phyloP scores from a whole-genome alignment of 2,888 invertebrate genomes.

The Tanypteryx hageni region DNA sequence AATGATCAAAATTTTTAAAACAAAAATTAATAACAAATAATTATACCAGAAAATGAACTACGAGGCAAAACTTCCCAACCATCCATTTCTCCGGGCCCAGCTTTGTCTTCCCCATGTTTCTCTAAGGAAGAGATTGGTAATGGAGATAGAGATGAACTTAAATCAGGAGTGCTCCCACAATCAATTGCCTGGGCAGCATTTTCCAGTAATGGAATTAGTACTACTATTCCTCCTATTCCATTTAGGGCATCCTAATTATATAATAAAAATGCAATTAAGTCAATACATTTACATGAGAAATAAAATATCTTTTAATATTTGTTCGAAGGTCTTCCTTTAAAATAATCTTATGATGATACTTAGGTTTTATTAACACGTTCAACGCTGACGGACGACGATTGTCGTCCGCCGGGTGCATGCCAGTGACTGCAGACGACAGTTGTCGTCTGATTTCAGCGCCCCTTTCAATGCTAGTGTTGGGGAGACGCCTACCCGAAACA shows the following conservation, averaged over 20 bases:
- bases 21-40: conserved; percentile 15
- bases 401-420: too few relatives aligned
- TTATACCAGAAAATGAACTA: conserved; percentile 74
- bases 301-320: too few relatives aligned
- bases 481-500: too few relatives aligned
- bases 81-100: conserved; percentile 74
- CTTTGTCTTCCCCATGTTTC: conserved; percentile 67
- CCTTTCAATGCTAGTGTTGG: too few relatives aligned
- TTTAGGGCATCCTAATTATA: conserved; percentile 77
- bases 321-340: too few relatives aligned
- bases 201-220: conserved; percentile 79
- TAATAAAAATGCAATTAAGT: too few relatives aligned
- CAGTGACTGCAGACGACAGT: too few relatives aligned
- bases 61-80: conserved; percentile 79
- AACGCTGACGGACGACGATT: too few relatives aligned
- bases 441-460: too few relatives aligned
- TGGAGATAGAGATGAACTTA: conserved; percentile 67
- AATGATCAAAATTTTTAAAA: conserved; percentile 31
- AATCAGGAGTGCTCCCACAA: conserved; percentile 25
- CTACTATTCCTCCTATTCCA: conserved; percentile 80
- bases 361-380: too few relatives aligned
- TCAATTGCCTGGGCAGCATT: conserved; percentile 69
- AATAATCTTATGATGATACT: too few relatives aligned
- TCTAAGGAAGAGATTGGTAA: conserved; percentile 65
- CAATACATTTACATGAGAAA: too few relatives aligned